Percentiles rank a stretch among this genome's conserved stretches.
These are phyloP conservation scores for Gymnorhina tibicen DNA, from an alignment of 2,113 vertebrate species.

Conservation along the genomic window DNA sequence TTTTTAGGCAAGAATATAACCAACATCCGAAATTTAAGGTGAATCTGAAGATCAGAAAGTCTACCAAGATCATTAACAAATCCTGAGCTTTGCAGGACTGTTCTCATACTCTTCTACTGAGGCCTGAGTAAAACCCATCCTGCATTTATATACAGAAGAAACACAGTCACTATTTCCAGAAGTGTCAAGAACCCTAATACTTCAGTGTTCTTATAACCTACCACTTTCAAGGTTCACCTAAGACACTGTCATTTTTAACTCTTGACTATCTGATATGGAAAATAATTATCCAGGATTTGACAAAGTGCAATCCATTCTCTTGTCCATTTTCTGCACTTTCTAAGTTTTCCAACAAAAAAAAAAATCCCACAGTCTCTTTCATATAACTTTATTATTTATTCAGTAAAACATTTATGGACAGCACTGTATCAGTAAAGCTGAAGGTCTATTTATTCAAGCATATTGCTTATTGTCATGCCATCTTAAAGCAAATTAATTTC, in stretches of 20 bases:
- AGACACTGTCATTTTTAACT: neutral
- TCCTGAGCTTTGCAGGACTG: neutral
- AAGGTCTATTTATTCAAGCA: neutral
- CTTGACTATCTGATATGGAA: neutral
- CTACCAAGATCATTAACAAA: neutral
- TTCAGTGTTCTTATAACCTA: neutral
- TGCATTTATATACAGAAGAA: neutral
- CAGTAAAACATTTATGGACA: neutral
- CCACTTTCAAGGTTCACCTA: neutral
- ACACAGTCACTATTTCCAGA: neutral
- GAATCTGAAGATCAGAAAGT: neutral
- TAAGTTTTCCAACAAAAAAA: neutral
- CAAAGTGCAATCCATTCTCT: neutral
- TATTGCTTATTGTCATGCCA: neutral
- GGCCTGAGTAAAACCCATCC: neutral
- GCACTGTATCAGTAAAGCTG: neutral
- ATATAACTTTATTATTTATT: neutral
- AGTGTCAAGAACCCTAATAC: neutral
- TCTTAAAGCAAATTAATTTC: neutral
- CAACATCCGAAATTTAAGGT: neutral
- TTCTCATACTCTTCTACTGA: neutral
- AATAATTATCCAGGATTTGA: neutral
- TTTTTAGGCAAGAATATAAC: neutral
- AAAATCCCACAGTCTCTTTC: neutral
- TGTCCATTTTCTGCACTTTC: neutral